A percentile compares a stretch with the other conserved stretches of the same genome.
These are phyloP conservation scores for Eupithecia insigniata DNA, from an alignment of 2,888 invertebrate genomes.

Conservation along the genomic window DNA sequence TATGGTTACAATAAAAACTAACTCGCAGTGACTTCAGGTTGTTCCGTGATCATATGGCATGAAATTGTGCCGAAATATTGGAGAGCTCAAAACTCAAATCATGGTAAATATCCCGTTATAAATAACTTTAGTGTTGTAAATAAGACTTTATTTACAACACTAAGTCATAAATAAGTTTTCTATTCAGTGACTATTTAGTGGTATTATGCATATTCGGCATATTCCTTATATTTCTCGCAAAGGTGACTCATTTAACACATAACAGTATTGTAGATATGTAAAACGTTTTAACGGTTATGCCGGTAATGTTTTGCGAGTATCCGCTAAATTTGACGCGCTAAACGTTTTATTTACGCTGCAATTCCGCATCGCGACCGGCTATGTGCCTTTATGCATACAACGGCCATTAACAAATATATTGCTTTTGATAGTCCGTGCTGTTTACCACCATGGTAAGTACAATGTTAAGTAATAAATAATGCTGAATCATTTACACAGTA, in stretches of 20 bases:
- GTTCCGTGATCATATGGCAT: too few species aligned
- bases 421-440: background rate
- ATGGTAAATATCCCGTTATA: too few species aligned
- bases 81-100: too few species aligned
- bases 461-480: background rate
- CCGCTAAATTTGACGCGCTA: slow-evolving; percentile 68
- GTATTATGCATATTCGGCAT: too few species aligned
- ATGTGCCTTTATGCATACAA: slow-evolving; percentile 32
- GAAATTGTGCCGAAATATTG: too few species aligned
- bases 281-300: slow-evolving; percentile 66
- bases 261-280: slow-evolving; percentile 66
- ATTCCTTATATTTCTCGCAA: slow-evolving; percentile 1
- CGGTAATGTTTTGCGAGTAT: slow-evolving; percentile 62
- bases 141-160: too few species aligned
- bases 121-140: too few species aligned
- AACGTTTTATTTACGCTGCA: slow-evolving; percentile 61
- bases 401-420: slow-evolving; percentile 31
- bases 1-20: too few species aligned
- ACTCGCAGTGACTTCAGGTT: too few species aligned
- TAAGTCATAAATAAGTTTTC: too few species aligned
- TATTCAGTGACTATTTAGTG: too few species aligned
- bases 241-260: slow-evolving; percentile 52
- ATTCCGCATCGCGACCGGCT: slow-evolving; percentile 58
- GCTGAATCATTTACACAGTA: background rate
- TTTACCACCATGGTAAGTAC: background rate